Conservation (phyloP, 1,140 invertebrate genomes). For the Monochamus saltuarius region DNA sequence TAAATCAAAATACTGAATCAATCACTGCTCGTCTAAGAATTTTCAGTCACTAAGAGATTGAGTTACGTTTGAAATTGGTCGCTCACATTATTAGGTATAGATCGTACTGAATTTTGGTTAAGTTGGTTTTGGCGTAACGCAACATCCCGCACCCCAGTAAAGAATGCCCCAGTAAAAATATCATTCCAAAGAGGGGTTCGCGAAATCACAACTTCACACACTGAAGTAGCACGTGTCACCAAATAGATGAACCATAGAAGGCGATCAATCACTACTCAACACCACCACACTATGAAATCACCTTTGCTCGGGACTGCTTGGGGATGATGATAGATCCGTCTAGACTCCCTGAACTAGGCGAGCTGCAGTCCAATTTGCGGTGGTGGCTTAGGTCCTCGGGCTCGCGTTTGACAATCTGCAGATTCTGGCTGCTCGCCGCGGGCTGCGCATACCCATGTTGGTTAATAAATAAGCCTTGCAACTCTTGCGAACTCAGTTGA, state of each 20-base stretch:
- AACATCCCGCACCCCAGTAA: too few species aligned
- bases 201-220: not conserved
- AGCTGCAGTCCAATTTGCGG: constrained; percentile 49
- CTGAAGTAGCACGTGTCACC: constrained; percentile 6
- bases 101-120: too few species aligned
- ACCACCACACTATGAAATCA: constrained; percentile 35
- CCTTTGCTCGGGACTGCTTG: constrained; percentile 51
- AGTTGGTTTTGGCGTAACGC: too few species aligned
- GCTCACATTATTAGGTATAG: too few species aligned
- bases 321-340: constrained; percentile 48
- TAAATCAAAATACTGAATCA: too few species aligned
- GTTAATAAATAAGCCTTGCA: constrained; percentile 65
- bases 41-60: too few species aligned
- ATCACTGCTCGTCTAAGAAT: too few species aligned
- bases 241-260: constrained; percentile 5
- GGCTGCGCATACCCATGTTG: constrained; percentile 54
- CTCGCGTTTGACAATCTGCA: constrained; percentile 62
- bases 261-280: constrained; percentile 4
- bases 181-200: constrained; percentile 23
- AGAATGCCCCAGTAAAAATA: constrained; percentile 24
- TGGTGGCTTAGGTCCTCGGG: constrained; percentile 64
- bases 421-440: constrained; percentile 49
- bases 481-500: constrained; percentile 53
- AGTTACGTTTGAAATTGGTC: too few species aligned
- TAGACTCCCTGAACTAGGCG: constrained; percentile 45